phyloP scores from a whole-genome alignment of 2,113 vertebrate genomes.

The Epinephelus fuscoguttatus region DNA sequence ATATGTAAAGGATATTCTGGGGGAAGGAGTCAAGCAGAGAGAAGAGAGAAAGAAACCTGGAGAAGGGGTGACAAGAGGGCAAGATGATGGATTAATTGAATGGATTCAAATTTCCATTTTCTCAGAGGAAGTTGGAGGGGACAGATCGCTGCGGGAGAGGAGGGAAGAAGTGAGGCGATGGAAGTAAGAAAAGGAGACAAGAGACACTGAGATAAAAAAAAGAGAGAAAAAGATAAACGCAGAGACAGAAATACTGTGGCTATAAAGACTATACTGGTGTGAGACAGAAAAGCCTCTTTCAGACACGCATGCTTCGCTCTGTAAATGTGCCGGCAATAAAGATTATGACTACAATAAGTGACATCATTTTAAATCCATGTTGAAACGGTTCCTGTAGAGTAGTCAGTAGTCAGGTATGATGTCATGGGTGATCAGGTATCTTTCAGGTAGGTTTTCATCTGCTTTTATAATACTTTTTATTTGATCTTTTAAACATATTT shows the following conservation, averaged over 20 bases:
- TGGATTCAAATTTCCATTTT: slow-evolving; percentile 46
- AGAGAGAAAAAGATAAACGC: background rate
- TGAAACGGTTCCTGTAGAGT: background rate
- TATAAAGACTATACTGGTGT: slow-evolving; percentile 11
- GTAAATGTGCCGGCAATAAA: slow-evolving; percentile 1
- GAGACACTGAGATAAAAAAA: slow-evolving; percentile 17
- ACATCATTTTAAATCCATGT: slow-evolving; percentile 14
- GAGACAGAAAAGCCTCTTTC: slow-evolving; percentile 27
- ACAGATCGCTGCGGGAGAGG: slow-evolving; percentile 36
- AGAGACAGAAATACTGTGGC: background rate
- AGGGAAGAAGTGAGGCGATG: slow-evolving; percentile 6
- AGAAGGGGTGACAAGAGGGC: background rate
- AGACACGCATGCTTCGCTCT: background rate
- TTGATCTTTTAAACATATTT: background rate
- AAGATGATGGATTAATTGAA: slow-evolving; percentile 59
- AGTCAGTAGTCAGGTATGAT: background rate
- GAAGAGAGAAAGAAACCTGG: background rate
- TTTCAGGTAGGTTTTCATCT: background rate
- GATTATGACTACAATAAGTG: background rate
- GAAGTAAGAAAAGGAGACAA: slow-evolving; percentile 30
- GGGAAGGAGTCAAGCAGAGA: slow-evolving; percentile 39
- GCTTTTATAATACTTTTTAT: background rate
- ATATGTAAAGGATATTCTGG: background rate
- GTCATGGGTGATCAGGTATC: background rate
- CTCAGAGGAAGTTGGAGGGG: slow-evolving; percentile 32